Evolutionary conservation across 2,113 vertebrate genomes (phyloP).

Genomic region (Echinops telfairi): DNA sequence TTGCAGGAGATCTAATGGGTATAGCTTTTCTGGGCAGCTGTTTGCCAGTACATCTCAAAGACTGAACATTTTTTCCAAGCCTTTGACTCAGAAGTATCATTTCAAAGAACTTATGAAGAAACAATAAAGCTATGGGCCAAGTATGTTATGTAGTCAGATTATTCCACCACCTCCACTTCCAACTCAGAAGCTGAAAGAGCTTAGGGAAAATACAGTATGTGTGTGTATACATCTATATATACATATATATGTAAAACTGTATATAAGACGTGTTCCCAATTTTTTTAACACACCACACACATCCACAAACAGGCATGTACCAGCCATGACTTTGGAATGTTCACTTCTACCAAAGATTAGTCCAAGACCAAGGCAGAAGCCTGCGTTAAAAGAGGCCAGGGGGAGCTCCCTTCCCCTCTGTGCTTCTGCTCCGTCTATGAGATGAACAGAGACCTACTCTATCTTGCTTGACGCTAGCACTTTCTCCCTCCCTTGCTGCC

Average conservation of each 20-base stretch:
- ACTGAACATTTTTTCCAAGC: neutral
- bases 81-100: neutral
- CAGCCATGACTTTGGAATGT: neutral
- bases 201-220: neutral
- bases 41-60: neutral
- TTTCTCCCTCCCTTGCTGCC: too few species aligned
- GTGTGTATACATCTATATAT: too few species aligned
- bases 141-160: too few species aligned
- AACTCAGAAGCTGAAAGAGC: neutral
- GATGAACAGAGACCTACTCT: too few species aligned
- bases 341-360: neutral
- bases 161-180: too few species aligned
- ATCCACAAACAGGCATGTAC: too few species aligned
- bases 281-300: neutral
- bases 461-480: too few species aligned
- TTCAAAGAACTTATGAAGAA: neutral
- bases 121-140: neutral
- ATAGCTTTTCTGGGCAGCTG: neutral
- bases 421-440: too few species aligned
- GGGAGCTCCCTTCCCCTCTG: too few species aligned
- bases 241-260: too few species aligned
- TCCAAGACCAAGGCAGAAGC: neutral
- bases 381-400: too few species aligned
- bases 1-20: neutral
- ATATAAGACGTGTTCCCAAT: neutral